These are phyloP conservation scores for Cantharis rustica DNA, from an alignment of 2,888 invertebrate genomes.

Conservation along the genomic window DNA sequence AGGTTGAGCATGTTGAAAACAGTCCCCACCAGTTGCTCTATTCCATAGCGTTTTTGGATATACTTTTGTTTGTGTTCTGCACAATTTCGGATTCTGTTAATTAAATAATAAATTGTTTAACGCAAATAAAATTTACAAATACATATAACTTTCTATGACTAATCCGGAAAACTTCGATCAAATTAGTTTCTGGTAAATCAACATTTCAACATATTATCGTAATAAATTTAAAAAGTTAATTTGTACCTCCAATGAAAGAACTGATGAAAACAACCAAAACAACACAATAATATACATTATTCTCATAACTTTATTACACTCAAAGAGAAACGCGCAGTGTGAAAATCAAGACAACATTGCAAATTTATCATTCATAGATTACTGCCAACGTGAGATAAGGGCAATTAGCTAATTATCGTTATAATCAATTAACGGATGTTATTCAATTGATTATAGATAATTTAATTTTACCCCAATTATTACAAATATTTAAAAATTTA, in stretches of 20 bases:
- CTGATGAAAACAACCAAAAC: background rate
- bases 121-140: too few relatives aligned
- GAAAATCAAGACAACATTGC: background rate
- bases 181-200: background rate
- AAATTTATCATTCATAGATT: background rate
- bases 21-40: conserved; percentile 18
- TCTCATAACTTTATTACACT: background rate
- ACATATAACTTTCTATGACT: background rate
- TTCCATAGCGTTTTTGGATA: conserved; percentile 21
- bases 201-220: background rate
- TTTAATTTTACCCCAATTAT: background rate
- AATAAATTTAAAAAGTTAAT: background rate
- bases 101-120: background rate
- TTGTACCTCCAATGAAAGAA: background rate
- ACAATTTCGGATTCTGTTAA: conserved; percentile 9
- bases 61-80: conserved; percentile 21
- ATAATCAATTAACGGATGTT: background rate
- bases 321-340: background rate
- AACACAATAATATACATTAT: background rate
- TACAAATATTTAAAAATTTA: too few relatives aligned
- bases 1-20: conserved; percentile 14
- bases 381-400: background rate
- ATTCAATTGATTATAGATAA: background rate
- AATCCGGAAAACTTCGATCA: background rate
- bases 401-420: background rate